A percentile compares a stretch with the other conserved stretches of the same genome.
Evolutionary conservation across 1,140 invertebrate species (phyloP).

Genomic region (Reticulitermes speratus): DNA sequence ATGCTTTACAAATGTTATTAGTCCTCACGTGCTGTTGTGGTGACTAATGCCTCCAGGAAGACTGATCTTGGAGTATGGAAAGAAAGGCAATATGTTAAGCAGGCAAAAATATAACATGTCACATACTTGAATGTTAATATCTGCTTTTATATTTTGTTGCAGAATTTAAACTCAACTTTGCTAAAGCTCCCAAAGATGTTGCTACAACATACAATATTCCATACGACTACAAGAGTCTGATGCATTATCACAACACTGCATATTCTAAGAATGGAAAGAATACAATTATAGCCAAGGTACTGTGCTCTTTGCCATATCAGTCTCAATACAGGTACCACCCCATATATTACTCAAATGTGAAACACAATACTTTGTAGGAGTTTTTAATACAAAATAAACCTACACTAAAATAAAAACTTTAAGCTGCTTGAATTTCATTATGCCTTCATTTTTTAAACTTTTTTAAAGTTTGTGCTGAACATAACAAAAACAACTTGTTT

Average conservation of each 20-base stretch:
- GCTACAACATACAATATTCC: slow-evolving; percentile 32
- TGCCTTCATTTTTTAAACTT: too few species aligned
- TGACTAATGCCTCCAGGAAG: neutral
- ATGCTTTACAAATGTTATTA: neutral
- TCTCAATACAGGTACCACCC: too few species aligned
- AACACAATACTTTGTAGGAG: too few species aligned
- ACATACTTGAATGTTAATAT: neutral
- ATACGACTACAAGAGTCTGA: slow-evolving; percentile 39
- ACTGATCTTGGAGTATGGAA: neutral
- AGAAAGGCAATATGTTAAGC: neutral
- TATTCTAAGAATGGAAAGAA: slow-evolving; percentile 35
- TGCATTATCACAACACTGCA: slow-evolving; percentile 37
- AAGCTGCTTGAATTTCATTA: too few species aligned
- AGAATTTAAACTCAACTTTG: slow-evolving; percentile 29
- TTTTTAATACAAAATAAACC: too few species aligned
- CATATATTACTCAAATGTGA: too few species aligned
- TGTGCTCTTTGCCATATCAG: too few species aligned
- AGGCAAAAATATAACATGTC: neutral
- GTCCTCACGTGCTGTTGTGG: too few species aligned
- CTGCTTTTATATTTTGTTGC: slow-evolving; percentile 10
- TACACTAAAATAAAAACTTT: too few species aligned
- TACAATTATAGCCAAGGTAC: slow-evolving; percentile 35
- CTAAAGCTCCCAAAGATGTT: neutral
- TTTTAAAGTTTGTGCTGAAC: too few species aligned
- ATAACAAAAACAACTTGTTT: too few species aligned